phyloP scores from a whole-genome alignment of 2,888 invertebrate species.

The Lysandra coridon region DNA sequence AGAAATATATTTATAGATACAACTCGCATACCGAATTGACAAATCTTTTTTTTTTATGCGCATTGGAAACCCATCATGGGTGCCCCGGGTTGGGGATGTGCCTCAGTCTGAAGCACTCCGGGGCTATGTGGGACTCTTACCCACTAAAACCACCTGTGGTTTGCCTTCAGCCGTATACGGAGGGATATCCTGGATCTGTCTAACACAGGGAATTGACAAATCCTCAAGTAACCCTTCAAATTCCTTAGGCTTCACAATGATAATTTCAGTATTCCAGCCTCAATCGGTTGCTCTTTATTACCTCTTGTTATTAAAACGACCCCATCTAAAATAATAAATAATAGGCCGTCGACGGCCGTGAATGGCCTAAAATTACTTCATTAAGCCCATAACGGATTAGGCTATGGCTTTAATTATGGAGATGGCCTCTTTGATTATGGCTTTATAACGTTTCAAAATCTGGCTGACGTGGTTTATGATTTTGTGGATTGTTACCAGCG shows the following conservation, averaged over 20 bases:
- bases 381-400: slow-evolving; percentile 9
- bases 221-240: neutral
- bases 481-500: neutral
- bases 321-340: slow-evolving; percentile 26
- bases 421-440: slow-evolving; percentile 9
- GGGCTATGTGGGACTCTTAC: too few relatives aligned
- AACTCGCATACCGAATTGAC: neutral
- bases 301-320: slow-evolving; percentile 20
- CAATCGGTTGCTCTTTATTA: slow-evolving; percentile 16
- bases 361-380: slow-evolving; percentile 29
- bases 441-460: slow-evolving; percentile 1
- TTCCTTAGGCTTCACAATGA: neutral
- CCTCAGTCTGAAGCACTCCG: too few relatives aligned
- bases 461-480: neutral
- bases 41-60: too few relatives aligned
- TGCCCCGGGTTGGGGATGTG: too few relatives aligned
- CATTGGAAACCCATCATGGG: too few relatives aligned
- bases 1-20: too few relatives aligned
- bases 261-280: slow-evolving; percentile 11
- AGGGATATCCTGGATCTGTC: too few relatives aligned
- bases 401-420: slow-evolving; percentile 17
- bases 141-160: too few relatives aligned
- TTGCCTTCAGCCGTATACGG: too few relatives aligned
- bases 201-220: neutral
- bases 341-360: slow-evolving; percentile 4